A percentile compares a stretch with the other conserved stretches of the same genome.
Evolutionary conservation across 2,113 vertebrate genomes (phyloP).

Genomic region (Meleagris gallopavo): DNA sequence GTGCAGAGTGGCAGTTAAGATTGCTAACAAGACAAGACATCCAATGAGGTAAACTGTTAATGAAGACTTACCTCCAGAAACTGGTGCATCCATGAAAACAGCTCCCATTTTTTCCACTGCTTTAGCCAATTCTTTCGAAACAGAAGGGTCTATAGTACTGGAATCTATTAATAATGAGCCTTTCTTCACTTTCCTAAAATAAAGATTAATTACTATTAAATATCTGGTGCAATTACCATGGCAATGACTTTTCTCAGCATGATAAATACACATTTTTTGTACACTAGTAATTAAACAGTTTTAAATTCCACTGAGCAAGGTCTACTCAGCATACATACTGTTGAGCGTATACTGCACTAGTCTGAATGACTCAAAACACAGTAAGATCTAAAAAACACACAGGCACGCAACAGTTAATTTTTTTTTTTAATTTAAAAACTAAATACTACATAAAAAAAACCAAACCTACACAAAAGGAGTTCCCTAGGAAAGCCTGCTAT

Average conservation of each 20-base stretch:
- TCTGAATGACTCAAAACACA: background rate
- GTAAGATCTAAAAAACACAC: background rate
- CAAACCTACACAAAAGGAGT: background rate
- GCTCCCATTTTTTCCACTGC: slow-evolving; percentile 96
- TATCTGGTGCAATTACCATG: background rate
- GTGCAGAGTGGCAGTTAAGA: background rate
- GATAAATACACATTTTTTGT: background rate
- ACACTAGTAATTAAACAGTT: background rate
- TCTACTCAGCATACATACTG: background rate
- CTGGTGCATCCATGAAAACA: slow-evolving; percentile 98
- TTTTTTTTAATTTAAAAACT: background rate
- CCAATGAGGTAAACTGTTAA: background rate
- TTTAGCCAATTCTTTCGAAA: slow-evolving; percentile 93
- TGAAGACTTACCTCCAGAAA: slow-evolving; percentile 91
- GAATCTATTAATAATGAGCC: slow-evolving; percentile 97
- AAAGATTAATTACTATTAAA: slow-evolving; percentile 32
- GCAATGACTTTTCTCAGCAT: background rate
- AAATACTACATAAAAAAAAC: background rate
- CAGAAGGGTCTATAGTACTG: slow-evolving; percentile 95
- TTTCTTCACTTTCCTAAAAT: slow-evolving; percentile 94
- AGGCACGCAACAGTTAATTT: background rate
- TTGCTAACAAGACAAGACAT: background rate
- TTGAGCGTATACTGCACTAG: background rate
- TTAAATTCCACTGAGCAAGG: background rate
- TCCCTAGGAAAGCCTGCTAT: background rate